phyloP scores from a whole-genome alignment of 1,140 invertebrate genomes.

The Diorhabda carinulata region DNA sequence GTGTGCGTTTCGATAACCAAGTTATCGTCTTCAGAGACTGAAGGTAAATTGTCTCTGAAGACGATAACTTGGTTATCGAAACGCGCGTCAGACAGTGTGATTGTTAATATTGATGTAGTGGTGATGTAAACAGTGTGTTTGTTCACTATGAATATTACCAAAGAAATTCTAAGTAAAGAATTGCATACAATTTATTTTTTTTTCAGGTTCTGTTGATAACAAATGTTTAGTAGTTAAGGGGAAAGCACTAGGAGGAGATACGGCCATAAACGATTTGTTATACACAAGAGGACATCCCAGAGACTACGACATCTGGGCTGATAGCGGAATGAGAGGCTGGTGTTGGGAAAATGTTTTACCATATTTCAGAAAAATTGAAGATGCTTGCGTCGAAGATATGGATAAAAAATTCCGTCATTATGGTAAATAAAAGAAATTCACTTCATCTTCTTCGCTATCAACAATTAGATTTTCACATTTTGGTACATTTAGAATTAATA shows the following conservation, averaged over 20 bases:
- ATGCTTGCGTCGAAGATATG: slow-evolving; percentile 55
- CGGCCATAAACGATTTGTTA: slow-evolving; percentile 82
- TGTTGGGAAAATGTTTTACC: slow-evolving; percentile 73
- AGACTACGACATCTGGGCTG: slow-evolving; percentile 64
- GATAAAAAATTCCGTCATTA: slow-evolving; percentile 57
- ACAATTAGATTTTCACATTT: too few relatives aligned
- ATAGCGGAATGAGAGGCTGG: slow-evolving; percentile 73
- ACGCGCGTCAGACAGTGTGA: too few relatives aligned
- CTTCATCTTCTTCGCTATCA: too few relatives aligned
- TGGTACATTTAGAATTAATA: too few relatives aligned
- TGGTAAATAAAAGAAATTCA: slow-evolving; percentile 11
- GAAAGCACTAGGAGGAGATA: slow-evolving; percentile 68
- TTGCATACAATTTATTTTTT: background rate
- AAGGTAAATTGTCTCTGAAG: too few relatives aligned
- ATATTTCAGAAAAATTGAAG: slow-evolving; percentile 77
- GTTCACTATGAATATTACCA: too few relatives aligned
- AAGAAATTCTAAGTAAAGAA: background rate
- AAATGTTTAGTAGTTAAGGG: slow-evolving; percentile 58
- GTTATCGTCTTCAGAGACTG: too few relatives aligned
- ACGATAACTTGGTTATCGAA: too few relatives aligned
- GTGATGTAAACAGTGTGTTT: too few relatives aligned
- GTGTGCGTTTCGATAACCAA: too few relatives aligned
- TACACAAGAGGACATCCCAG: slow-evolving; percentile 74
- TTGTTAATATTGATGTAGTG: too few relatives aligned
- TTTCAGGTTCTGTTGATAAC: slow-evolving; percentile 17